Conservation (phyloP, 2,888 invertebrate species). For the Clostera curtula region DNA sequence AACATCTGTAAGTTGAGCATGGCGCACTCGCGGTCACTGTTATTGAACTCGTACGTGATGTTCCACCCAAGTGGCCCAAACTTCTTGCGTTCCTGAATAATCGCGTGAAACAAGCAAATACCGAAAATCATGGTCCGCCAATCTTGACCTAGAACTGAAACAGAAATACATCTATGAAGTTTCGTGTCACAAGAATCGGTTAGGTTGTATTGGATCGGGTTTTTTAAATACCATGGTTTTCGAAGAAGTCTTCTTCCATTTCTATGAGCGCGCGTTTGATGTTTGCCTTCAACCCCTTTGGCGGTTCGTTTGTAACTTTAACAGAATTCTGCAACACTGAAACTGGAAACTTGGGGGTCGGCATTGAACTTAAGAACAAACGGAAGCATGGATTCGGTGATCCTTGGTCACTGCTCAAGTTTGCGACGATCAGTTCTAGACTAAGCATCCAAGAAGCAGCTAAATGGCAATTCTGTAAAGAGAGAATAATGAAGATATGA, state of each 20-base stretch:
- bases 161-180: too few species aligned
- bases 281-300: constrained; percentile 92
- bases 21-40: constrained; percentile 93
- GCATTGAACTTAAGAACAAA: constrained; percentile 92
- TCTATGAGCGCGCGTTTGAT: constrained; percentile 87
- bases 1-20: constrained; percentile 90
- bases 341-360: constrained; percentile 89
- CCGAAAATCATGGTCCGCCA: constrained; percentile 88
- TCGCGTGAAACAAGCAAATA: constrained; percentile 93
- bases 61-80: constrained; percentile 96
- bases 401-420: constrained; percentile 79
- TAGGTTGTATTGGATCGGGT: too few species aligned
- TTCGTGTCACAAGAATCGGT: too few species aligned
- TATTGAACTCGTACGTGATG: constrained; percentile 94
- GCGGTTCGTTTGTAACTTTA: constrained; percentile 96
- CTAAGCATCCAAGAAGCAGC: constrained; percentile 95
- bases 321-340: constrained; percentile 94
- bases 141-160: constrained; percentile 74
- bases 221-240: constrained; percentile 77
- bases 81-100: constrained; percentile 93
- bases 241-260: constrained; percentile 86
- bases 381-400: constrained; percentile 83
- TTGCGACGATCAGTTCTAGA: constrained; percentile 85
- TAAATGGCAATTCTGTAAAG: constrained; percentile 88
- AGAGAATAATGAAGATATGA: too few species aligned